Evolutionary conservation across 1,140 invertebrate species (phyloP).

Genomic region (Heliconius eleuchia): DNA sequence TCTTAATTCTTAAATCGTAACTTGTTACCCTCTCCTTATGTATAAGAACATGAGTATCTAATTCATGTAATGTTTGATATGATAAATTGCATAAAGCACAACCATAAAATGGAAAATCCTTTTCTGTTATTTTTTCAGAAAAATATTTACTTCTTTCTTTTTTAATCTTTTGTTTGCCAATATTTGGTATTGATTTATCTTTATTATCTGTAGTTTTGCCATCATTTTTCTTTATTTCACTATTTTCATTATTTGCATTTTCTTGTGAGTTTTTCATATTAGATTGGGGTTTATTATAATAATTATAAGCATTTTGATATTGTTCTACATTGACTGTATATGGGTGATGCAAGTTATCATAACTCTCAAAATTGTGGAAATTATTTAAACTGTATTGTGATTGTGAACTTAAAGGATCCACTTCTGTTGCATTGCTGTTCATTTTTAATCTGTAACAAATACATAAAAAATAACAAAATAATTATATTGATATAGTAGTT

Average conservation of each 20-base stretch:
- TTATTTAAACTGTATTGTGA: slow-evolving; percentile 25
- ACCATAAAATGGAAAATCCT: slow-evolving; percentile 65
- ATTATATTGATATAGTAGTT: too few relatives aligned
- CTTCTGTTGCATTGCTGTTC: slow-evolving; percentile 39
- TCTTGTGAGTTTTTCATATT: slow-evolving; percentile 5
- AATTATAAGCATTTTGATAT: slow-evolving; percentile 24
- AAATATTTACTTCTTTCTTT: slow-evolving; percentile 58
- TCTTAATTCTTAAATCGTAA: slow-evolving; percentile 64
- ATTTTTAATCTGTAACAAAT: slow-evolving; percentile 36
- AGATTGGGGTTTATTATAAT: slow-evolving; percentile 14
- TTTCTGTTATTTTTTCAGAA: slow-evolving; percentile 65
- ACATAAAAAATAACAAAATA: not conserved
- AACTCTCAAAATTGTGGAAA: slow-evolving; percentile 32
- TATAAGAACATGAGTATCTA: slow-evolving; percentile 62
- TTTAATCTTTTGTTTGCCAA: slow-evolving; percentile 41
- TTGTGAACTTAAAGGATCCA: slow-evolving; percentile 41
- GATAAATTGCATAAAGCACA: slow-evolving; percentile 68
- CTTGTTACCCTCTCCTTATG: slow-evolving; percentile 71
- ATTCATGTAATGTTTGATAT: slow-evolving; percentile 51
- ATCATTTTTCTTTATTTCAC: not conserved
- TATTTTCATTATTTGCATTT: not conserved
- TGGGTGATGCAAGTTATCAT: slow-evolving; percentile 20
- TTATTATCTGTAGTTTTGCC: slow-evolving; percentile 17
- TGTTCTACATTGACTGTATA: slow-evolving; percentile 31
- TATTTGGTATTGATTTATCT: slow-evolving; percentile 16